These are phyloP conservation scores for Panzeria rudis DNA, from an alignment of 2,888 invertebrate species.

Conservation along the genomic window DNA sequence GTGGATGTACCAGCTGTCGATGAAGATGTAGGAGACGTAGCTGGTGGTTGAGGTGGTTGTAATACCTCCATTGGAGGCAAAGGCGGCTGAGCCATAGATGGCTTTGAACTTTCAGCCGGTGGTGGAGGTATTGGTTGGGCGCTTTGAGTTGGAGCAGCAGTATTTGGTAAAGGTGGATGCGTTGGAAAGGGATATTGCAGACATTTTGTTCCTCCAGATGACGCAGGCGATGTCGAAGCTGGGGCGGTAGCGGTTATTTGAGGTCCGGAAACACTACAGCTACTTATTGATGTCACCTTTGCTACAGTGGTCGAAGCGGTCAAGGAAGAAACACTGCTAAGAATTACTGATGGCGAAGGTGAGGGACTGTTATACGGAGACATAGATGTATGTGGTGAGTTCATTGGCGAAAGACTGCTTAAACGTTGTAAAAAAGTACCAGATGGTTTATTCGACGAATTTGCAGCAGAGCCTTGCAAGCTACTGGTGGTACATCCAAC, in stretches of 20 bases:
- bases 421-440: conserved; percentile 79
- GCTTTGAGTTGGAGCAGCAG: conserved; percentile 80
- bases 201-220: conserved; percentile 79
- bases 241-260: conserved; percentile 67
- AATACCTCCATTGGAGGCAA: conserved; percentile 72
- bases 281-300: conserved; percentile 56
- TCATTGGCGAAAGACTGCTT: conserved; percentile 83
- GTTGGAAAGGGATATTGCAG: conserved; percentile 92
- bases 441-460: conserved; percentile 69
- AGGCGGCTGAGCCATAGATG: conserved; percentile 64
- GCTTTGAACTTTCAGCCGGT: conserved; percentile 73
- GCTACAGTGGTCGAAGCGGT: conserved; percentile 46
- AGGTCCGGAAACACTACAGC: conserved; percentile 48
- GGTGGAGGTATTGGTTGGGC: conserved; percentile 78
- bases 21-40: conserved; percentile 77
- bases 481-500: conserved; percentile 75
- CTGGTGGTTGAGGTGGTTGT: conserved; percentile 72
- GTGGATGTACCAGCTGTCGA: conserved; percentile 77
- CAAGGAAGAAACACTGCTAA: conserved; percentile 61
- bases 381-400: conserved; percentile 83
- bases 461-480: conserved; percentile 73
- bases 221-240: conserved; percentile 62
- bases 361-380: conserved; percentile 83
- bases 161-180: conserved; percentile 87
- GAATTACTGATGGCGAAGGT: conserved; percentile 81